Base-by-base conservation (phyloP, 2,113 vertebrate species). In the Saccopteryx leptura region DNA sequence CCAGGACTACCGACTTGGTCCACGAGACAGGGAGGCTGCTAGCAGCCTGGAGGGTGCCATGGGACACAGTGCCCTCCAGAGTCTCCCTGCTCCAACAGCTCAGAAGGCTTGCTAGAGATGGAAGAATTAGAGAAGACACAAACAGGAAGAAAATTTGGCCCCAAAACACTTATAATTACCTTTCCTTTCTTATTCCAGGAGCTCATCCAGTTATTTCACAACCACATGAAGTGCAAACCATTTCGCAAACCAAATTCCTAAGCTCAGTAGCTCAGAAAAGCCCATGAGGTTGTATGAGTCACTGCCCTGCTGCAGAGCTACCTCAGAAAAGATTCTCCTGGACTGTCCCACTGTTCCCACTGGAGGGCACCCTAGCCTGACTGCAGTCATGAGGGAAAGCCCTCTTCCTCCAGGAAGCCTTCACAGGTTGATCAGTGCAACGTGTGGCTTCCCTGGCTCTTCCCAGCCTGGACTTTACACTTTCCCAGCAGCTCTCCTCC, bases 361-460 rank as follows among this genome's bases (percentile, higher is more conserved):
- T 82, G 95, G 97, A 96, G 97, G 96, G 96, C 95, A 48, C 81
- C 52, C 91, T 80, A 12, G 26, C 46, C 93, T 33, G 83, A 56
- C 79, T 8, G 21, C 82, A 26, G 23, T 14, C 33, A 4, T 0
- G 6, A 10, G 24, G 58, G n/a, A 66, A 85, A 96, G n/a, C 7
- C 58, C 9, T 50, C 60, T 92, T 79, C 58, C 80, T 91, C 54
- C 60, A 17, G 50, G 82, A 79, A 97, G 71, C 48, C 79, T 58
- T 93, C 39, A 78, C 14, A 48, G n/a, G 9, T n/a, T 86, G 71
- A 71, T n/a, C 4, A 68, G 17, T 26, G 1, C 10, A 60, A 18
- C 12, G 39, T 13, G 17, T 58, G 63, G 4, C 50, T 65, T 90
- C 56, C 52, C 26, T 14, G 33, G 46, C 60, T 88, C 81, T 39